phyloP scores from a whole-genome alignment of 2,113 vertebrate genomes.

The Pangasianodon gigas region DNA sequence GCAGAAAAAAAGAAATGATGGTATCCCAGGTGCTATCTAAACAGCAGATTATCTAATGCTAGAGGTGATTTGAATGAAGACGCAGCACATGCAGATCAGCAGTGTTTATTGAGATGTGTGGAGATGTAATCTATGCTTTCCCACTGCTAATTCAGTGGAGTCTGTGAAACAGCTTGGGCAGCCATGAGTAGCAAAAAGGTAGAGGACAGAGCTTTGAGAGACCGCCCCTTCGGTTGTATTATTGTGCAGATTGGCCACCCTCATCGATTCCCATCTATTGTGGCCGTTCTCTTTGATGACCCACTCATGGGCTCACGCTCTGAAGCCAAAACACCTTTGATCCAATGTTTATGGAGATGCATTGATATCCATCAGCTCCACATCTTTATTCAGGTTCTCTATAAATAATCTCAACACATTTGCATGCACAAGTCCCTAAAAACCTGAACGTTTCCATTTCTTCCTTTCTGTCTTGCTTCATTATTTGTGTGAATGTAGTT shows the following conservation, averaged over 20 bases:
- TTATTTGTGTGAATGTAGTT: conserved; percentile 30
- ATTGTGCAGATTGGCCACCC: conserved; percentile 71
- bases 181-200: neutral
- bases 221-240: conserved; percentile 58
- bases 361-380: conserved; percentile 17
- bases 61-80: neutral
- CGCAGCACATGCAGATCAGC: neutral
- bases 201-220: conserved; percentile 57
- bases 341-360: conserved; percentile 59
- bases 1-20: neutral
- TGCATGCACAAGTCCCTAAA: neutral
- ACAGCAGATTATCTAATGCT: neutral
- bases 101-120: neutral
- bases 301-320: conserved; percentile 53
- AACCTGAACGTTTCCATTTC: neutral
- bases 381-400: conserved; percentile 39
- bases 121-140: neutral
- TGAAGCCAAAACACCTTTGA: conserved; percentile 62
- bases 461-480: neutral
- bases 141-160: neutral
- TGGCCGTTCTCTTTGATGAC: conserved; percentile 67
- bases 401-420: conserved; percentile 25
- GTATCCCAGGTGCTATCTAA: neutral
- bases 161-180: neutral
- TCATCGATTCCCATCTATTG: conserved; percentile 53